These are phyloP conservation scores for Nesogale talazaci DNA, from an alignment of 2,113 vertebrate species.

Conservation along the genomic window DNA sequence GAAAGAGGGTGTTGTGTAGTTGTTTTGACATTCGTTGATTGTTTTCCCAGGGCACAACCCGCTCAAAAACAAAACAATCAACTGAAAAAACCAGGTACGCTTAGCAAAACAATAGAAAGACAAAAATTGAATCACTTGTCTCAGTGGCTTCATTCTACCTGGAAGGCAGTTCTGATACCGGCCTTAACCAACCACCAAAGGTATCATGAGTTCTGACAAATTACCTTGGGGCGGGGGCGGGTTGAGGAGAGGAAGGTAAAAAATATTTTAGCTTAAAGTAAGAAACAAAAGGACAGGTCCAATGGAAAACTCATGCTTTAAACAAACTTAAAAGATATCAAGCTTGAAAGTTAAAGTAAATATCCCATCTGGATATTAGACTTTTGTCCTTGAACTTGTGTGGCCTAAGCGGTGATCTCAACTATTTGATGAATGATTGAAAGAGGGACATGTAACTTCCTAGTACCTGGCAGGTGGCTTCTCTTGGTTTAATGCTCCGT, in stretches of 20 bases:
- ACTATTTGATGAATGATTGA: conserved; percentile 40
- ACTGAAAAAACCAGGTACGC: neutral
- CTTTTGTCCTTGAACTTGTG: conserved; percentile 54
- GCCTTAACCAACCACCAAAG: neutral
- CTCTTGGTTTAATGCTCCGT: neutral
- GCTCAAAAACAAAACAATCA: too few relatives aligned
- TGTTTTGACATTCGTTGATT: conserved; percentile 14
- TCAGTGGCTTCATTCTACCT: neutral
- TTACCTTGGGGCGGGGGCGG: neutral
- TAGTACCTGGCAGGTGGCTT: neutral
- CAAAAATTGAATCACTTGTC: neutral
- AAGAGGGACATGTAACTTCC: neutral
- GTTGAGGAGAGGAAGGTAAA: neutral
- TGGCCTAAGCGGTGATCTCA: neutral
- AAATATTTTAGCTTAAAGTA: neutral
- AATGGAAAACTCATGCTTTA: neutral
- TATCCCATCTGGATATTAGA: conserved; percentile 49
- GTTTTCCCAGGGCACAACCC: neutral
- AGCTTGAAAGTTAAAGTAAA: conserved; percentile 45
- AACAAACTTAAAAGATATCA: conserved; percentile 49
- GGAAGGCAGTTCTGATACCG: neutral
- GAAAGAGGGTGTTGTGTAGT: neutral
- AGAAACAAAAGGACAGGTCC: neutral
- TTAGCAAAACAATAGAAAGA: conserved; percentile 36
- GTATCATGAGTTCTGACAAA: neutral